Evolutionary conservation across 2,797 vertebrate genomes (phyloP).

Genomic region (Orestias chungarensis): DNA sequence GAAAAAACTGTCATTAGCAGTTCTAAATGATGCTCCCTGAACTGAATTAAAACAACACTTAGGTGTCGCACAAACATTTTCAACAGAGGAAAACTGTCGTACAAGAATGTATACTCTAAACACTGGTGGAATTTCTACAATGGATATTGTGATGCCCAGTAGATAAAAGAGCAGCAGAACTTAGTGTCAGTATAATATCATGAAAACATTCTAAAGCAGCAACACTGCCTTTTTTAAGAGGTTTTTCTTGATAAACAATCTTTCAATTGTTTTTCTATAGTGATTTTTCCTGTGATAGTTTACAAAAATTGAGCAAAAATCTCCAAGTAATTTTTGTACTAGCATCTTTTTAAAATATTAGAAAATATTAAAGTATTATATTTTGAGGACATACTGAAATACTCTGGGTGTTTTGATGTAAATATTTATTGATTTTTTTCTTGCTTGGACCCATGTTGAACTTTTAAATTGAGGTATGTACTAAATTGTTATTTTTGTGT

Average conservation of each 20-base stretch:
- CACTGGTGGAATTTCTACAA: background rate
- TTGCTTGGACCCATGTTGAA: background rate
- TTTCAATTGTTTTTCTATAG: background rate
- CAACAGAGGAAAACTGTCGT: no score
- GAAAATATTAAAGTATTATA: no score
- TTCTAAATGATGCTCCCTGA: no score
- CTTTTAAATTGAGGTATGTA: background rate
- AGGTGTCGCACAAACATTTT: no score
- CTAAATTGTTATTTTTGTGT: background rate
- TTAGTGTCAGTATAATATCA: background rate
- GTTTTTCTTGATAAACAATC: background rate
- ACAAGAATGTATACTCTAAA: no score
- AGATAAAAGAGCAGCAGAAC: background rate
- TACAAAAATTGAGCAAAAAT: background rate
- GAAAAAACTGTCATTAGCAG: no score
- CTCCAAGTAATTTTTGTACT: no score
- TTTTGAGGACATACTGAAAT: no score
- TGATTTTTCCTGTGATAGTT: constrained; percentile 2
- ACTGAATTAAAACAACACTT: no score
- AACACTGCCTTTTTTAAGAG: background rate
- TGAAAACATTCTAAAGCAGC: background rate
- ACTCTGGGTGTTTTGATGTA: no score
- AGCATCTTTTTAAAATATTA: no score
- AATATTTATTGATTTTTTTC: no score
- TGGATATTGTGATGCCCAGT: background rate